A percentile compares a stretch with the other conserved stretches of the same genome.
phyloP scores from a whole-genome alignment of 2,888 invertebrate species.

The Drosophila falleni region DNA sequence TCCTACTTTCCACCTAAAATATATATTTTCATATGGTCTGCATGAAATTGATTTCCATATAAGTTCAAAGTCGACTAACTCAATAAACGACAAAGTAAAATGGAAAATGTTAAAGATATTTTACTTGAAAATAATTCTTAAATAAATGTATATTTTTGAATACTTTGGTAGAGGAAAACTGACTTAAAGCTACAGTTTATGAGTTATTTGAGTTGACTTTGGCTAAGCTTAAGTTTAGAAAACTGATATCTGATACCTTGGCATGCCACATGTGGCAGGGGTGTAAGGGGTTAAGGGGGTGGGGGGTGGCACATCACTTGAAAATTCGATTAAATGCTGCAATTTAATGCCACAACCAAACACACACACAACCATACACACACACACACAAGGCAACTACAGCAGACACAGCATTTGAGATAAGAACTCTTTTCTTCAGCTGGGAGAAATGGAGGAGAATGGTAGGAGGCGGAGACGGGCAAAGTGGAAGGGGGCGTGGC shows the following conservation, averaged over 20 bases:
- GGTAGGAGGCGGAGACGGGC: too few species aligned
- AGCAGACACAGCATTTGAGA: constrained; percentile 65
- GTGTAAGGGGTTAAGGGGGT: not conserved
- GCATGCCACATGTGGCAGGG: not conserved
- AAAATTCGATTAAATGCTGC: constrained; percentile 81
- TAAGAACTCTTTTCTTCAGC: constrained; percentile 59
- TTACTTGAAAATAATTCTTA: constrained; percentile 12
- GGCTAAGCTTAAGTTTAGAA: constrained; percentile 41
- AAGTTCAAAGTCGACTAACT: not conserved
- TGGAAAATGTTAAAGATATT: constrained; percentile 1
- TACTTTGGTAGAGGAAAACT: constrained; percentile 12
- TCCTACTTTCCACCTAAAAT: not conserved
- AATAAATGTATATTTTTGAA: constrained; percentile 5
- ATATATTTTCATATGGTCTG: not conserved
- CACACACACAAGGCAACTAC: constrained; percentile 9
- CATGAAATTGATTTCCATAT: not conserved
- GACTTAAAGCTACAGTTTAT: constrained; percentile 62
- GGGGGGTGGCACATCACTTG: constrained; percentile 51
- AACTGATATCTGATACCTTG: constrained; percentile 38
- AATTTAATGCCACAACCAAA: constrained; percentile 73
- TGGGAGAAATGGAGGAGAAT: not conserved
- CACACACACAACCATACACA: constrained; percentile 38
- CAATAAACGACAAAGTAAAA: not conserved
- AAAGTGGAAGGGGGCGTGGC: constrained; percentile 27
- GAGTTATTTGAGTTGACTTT: constrained; percentile 55